Conservation (phyloP, 2,797 vertebrate genomes). For the Myotis pilosus region DNA sequence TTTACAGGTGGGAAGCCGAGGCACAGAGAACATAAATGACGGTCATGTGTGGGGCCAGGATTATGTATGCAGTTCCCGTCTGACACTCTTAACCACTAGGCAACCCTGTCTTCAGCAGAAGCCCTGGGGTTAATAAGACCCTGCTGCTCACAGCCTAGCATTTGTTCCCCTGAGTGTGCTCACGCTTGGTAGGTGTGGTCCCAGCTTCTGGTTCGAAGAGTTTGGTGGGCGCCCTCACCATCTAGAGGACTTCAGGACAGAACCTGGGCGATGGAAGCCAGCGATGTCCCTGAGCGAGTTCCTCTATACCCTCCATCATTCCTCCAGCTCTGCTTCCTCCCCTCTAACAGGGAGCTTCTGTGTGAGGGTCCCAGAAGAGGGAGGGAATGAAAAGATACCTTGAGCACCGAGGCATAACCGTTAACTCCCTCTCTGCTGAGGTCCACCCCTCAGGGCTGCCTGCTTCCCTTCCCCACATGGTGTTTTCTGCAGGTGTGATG, state of each 20-base stretch:
- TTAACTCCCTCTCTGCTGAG: not conserved
- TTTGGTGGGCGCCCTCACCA: not conserved
- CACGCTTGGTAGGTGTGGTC: fast-evolving
- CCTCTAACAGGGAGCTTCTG: not conserved
- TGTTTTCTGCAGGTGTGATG: not conserved
- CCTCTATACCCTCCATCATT: not conserved
- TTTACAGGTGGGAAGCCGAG: not conserved
- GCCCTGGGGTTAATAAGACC: not conserved
- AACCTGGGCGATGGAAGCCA: not conserved
- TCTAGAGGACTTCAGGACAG: not conserved
- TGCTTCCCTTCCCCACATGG: not conserved
- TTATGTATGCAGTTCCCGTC: fast-evolving
- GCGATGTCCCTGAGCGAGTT: not conserved
- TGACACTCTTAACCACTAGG: not conserved
- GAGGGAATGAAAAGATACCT: not conserved
- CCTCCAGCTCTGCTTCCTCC: not conserved
- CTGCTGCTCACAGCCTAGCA: not conserved
- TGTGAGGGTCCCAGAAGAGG: not conserved
- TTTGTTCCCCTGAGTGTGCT: not conserved
- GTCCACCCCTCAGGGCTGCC: not conserved
- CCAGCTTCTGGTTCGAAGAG: not conserved
- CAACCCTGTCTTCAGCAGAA: not conserved
- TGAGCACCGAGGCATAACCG: not conserved
- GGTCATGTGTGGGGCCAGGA: not conserved
- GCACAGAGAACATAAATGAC: not conserved